phyloP scores from a whole-genome alignment of 2,888 invertebrate genomes.

The Rotaria socialis region DNA sequence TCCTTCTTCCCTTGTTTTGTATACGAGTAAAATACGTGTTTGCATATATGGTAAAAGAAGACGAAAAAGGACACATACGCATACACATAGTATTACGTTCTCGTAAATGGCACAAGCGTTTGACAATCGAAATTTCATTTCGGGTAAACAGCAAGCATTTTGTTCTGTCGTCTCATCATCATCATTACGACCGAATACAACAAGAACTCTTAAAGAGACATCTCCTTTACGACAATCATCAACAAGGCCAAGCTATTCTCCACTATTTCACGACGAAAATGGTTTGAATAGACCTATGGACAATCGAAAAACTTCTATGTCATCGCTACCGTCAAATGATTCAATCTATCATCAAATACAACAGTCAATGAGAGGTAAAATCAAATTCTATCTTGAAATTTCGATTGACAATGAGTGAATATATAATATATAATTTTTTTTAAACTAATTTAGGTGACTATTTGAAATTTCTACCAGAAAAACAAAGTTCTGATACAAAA shows the following conservation, averaged over 20 bases:
- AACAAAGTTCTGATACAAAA: not conserved
- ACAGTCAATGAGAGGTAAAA: not conserved
- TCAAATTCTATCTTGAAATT: too few species aligned
- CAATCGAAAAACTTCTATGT: not conserved
- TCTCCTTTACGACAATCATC: not conserved
- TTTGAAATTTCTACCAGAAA: not conserved
- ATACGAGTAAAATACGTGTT: not conserved
- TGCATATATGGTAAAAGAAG: not conserved
- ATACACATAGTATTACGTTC: not conserved
- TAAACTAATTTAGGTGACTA: not conserved
- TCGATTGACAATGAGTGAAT: not conserved
- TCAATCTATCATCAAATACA: not conserved
- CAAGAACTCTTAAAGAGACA: not conserved
- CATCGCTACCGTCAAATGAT: not conserved
- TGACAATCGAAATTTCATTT: not conserved
- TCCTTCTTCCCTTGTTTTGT: not conserved
- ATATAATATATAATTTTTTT: not conserved
- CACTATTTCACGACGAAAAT: not conserved
- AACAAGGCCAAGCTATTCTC: not conserved
- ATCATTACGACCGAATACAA: not conserved
- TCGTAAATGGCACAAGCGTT: not conserved
- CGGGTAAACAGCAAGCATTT: not conserved
- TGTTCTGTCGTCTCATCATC: not conserved
- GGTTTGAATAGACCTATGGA: not conserved
- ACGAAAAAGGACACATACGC: not conserved